A percentile compares a stretch with the other conserved stretches of the same genome.
phyloP scores from a whole-genome alignment of 2,888 invertebrate genomes.

The Chrysotoxum bicinctum region DNA sequence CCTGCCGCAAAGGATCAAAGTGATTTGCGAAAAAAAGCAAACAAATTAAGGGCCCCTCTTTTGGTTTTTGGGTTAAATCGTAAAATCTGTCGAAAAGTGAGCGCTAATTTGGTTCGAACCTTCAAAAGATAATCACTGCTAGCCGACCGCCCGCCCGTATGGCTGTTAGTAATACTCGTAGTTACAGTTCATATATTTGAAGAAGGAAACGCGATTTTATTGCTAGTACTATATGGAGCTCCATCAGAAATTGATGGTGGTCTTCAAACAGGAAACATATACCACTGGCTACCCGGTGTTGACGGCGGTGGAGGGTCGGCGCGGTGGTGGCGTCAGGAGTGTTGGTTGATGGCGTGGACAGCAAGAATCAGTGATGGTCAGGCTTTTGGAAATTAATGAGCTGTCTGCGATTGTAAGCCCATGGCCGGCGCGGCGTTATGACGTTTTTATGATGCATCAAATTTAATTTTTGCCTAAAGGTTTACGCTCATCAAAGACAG shows the following conservation, averaged over 20 bases:
- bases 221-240: background rate
- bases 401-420: slow-evolving; percentile 61
- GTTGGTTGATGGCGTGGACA: slow-evolving; percentile 4
- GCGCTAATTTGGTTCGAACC: slow-evolving; percentile 55
- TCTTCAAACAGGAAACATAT: slow-evolving; percentile 31
- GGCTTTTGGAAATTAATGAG: slow-evolving; percentile 65
- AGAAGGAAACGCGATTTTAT: slow-evolving; percentile 38
- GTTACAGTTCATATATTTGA: slow-evolving; percentile 1
- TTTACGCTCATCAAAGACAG: background rate
- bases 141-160: background rate
- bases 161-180: background rate
- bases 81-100: slow-evolving; percentile 52
- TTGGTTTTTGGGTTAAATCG: slow-evolving; percentile 12
- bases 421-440: slow-evolving; percentile 37
- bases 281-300: slow-evolving; percentile 45
- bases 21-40: background rate
- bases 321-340: background rate
- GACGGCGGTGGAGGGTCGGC: background rate
- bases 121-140: slow-evolving; percentile 23
- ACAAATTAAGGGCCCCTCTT: background rate
- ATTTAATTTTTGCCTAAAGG: background rate
- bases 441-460: slow-evolving; percentile 37
- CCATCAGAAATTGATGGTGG: slow-evolving; percentile 24
- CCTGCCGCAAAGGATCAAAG: slow-evolving; percentile 42
- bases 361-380: slow-evolving; percentile 8